Base-by-base conservation (phyloP, 2,888 invertebrate species). In the Parapristionchus giblindavisi region DNA sequence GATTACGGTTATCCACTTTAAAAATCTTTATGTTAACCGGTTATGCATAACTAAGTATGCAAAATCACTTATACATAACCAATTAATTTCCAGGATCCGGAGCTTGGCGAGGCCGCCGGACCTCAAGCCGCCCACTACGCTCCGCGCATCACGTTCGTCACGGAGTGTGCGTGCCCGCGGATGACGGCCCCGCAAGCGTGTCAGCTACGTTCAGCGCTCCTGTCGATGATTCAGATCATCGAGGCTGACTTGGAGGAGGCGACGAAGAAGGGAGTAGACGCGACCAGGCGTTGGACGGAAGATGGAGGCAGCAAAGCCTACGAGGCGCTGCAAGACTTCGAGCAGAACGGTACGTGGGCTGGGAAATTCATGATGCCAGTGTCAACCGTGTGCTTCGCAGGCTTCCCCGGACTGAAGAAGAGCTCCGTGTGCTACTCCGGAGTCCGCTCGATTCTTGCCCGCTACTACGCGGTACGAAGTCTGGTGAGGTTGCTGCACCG, bases 391-490 rank as follows among this genome's bases (percentile, higher is more conserved):
- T n/a, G n/a, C n/a, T 43, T 43, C 43, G 11, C 11, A 14, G 8
- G 43, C 43, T 8, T 17, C 8, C 43, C 43, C 17, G 43, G 17
- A 17, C 60, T 60, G 34, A 60, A 60, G 60, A 29, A 34, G 11
- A 17, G 21, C 34, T 32, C 60, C 6, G 34, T 36, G 21, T 60
- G 60, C 60, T 60, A 60, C 60, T 6, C 4, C 1, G 60, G 60
- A 60, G 36, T 60, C 21, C 32, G 60, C 5, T 34, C 34, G 8
- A 60, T 60, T n/a, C 60, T 60, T 36, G 36, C 32, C 17, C 32
- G 60, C 3, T 60, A 60, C 60, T 60, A 60, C 34, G 36, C 32
- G 34, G 2, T 60, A 36, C 60, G 34, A 60, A 34, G 60, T 21
- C 34, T 2, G 11, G 60, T 24, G 60, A 36, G 3, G 34, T 34